These are phyloP conservation scores for Synanthedon formicaeformis DNA, from an alignment of 2,888 invertebrate genomes.

Conservation along the genomic window DNA sequence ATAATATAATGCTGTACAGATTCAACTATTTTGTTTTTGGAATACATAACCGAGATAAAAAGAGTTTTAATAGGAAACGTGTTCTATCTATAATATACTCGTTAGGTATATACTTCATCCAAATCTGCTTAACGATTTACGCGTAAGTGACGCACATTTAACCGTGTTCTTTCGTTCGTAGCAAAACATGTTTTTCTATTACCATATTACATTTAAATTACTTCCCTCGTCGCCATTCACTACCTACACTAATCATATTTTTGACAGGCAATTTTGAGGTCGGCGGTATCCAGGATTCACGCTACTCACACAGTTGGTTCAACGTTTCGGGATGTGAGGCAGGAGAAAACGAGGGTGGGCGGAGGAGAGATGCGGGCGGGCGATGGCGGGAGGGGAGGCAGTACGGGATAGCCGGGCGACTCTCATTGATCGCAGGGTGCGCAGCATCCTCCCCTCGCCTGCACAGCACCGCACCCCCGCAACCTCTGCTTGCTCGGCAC, in stretches of 20 bases:
- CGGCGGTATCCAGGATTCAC: background rate
- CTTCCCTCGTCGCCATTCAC: background rate
- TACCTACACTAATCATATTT: background rate
- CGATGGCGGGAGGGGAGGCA: slow-evolving; percentile 21
- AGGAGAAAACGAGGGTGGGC: slow-evolving; percentile 3
- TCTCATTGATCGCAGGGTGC: slow-evolving; percentile 63
- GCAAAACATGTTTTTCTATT: background rate
- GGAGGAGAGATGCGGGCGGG: slow-evolving; percentile 11
- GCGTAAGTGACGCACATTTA: too few species aligned
- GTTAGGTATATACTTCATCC: too few species aligned
- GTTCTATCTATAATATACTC: too few species aligned
- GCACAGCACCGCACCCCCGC: slow-evolving; percentile 23
- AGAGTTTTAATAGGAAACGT: too few species aligned
- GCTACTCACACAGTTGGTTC: background rate
- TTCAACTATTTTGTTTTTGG: too few species aligned
- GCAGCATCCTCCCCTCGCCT: slow-evolving; percentile 29
- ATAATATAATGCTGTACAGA: too few species aligned
- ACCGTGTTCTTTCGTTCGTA: background rate
- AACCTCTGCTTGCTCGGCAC: background rate
- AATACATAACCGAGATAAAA: too few species aligned
- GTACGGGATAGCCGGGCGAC: slow-evolving; percentile 30
- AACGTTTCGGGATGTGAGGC: background rate
- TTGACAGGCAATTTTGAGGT: background rate
- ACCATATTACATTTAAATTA: background rate
- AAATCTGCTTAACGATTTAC: too few species aligned